phyloP scores from a whole-genome alignment of 2,797 vertebrate species.

The Lagodon rhomboides region DNA sequence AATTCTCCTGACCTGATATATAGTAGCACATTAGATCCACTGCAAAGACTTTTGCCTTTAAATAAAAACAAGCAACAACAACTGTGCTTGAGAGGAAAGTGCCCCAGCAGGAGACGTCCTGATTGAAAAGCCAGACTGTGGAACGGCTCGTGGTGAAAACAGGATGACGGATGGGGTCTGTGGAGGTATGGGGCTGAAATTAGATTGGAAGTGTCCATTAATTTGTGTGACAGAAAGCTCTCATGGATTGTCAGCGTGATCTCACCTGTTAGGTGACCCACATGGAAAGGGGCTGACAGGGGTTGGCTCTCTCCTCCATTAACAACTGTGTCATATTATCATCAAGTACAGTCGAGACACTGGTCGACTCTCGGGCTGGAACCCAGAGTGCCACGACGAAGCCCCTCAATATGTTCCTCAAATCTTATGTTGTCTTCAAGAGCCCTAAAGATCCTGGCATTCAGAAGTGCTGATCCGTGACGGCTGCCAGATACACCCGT shows the following conservation, averaged over 20 bases:
- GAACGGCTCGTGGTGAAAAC: constrained; percentile 41
- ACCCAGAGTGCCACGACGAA: neutral
- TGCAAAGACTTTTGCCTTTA: constrained; percentile 2
- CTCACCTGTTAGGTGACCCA: constrained; percentile 62
- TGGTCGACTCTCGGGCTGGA: constrained; percentile 4
- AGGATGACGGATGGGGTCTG: constrained; percentile 45
- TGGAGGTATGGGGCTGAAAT: constrained; percentile 52
- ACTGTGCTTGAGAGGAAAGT: neutral
- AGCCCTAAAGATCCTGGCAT: constrained; percentile 11
- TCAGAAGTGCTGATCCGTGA: constrained; percentile 32
- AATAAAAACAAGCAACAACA: constrained; percentile 5
- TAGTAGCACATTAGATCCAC: neutral
- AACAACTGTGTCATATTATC: constrained; percentile 39
- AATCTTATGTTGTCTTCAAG: constrained; percentile 31
- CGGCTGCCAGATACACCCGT: constrained; percentile 36
- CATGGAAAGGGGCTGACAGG: constrained; percentile 40
- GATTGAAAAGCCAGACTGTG: constrained; percentile 48
- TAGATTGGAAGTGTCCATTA: constrained; percentile 63
- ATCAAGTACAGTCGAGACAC: neutral
- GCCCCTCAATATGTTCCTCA: neutral
- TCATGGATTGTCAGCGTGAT: constrained; percentile 52
- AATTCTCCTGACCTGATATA: neutral
- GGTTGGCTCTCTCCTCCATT: constrained; percentile 17
- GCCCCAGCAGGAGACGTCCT: neutral
- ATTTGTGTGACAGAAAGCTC: constrained; percentile 52